Evolutionary conservation across 2,888 invertebrate genomes (phyloP), one percentile per base, ranked within the genome.

Genomic region (Desoria tigrina): DNA sequence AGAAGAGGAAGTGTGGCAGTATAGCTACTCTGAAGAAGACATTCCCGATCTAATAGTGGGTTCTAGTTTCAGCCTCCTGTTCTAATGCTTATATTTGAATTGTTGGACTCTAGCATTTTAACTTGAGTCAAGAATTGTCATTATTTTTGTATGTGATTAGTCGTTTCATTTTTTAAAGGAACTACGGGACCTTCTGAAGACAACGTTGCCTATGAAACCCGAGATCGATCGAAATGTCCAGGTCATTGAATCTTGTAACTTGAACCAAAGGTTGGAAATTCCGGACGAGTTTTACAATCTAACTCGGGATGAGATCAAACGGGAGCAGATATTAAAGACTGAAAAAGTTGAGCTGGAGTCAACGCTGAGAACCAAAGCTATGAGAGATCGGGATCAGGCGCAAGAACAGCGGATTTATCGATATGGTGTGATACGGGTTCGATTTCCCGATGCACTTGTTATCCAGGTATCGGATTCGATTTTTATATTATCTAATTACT

Each of bases 311-410:
- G 97, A 97, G 78, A 78, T 97, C 16, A 92, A 91, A 79, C 84
- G 85, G 70, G 94, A 94, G 80, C 89, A 90, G 72, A 87, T 88
- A 77, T 77, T 87, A 78, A 90, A 91, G 74, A 79, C 85, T 18
- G 91, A 93, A 80, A 86, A 87, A 1, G 84, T 90, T 42, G 94
- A 94, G 78, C 88, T 85, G 77, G 86, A 88, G 78, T 87, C 91
- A 79, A 88, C 92, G 83, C 82, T 98, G 7, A 84, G 93, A 77
- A 97, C 97, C 0, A 94, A 94, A 80, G 94, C 94, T 2, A 97
- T 97, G 94, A 82, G 95, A 23, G 94, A 96, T 78, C 89, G 90
- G 71, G 94, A 96, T 69, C 92, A 92, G 78, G 81, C 88, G 67
- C 82, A 90, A 59, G 90, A 90, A 77, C 84, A 90, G 79, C 84